Evolutionary conservation across 1,140 invertebrate genomes (phyloP), one percentile per base, ranked within the genome.

Genomic region (Drosophila persimilis): DNA sequence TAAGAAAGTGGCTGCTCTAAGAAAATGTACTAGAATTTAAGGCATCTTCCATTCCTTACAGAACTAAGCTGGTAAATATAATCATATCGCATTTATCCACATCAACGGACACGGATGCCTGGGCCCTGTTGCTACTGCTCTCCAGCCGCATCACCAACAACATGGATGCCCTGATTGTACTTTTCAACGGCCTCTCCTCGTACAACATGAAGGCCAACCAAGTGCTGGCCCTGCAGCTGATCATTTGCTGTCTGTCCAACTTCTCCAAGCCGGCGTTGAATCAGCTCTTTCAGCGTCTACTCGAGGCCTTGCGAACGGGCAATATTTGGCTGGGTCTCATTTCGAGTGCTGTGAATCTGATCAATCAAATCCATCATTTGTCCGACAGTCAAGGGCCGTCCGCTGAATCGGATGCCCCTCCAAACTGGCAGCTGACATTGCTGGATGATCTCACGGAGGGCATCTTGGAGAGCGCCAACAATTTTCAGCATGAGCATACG

Each of bases 81-180:
- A 84, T 91, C 8, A 89, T 91, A 15, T 90, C 90, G 0, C 89
- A 91, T 65, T 43, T 90, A 4, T 59, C 80, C 9, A 88, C 89
- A 0, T 73, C 84, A 1, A 90, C 89, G 70, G 90, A 84, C 9
- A 89, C 88, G 2, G 90, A 91, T 63, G 90, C 90, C 24, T 91
- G 90, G 90, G 70, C 80, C 5, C 11, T 91, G 11, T 58, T 91
- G 3, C 43, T 86, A 0, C 41, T 86, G 0, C 44, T 86, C 31
- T 86, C 81, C 3, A 89, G 84, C 46, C 84, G 91, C 3, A 89
- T 91, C n/a, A 89, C 74, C 15, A 88, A 85, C 35, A 91, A 78
- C 54, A 67, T 67, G 63, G 90, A 91, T 48, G 60, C 85, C 1
- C 53, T 91, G 0, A 85, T 91, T 5, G 71, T 71, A 39, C 75